Evolutionary conservation across 2,888 invertebrate species (phyloP), one percentile per base, ranked within the genome.

Genomic region (Cryptophagus acutangulus): DNA sequence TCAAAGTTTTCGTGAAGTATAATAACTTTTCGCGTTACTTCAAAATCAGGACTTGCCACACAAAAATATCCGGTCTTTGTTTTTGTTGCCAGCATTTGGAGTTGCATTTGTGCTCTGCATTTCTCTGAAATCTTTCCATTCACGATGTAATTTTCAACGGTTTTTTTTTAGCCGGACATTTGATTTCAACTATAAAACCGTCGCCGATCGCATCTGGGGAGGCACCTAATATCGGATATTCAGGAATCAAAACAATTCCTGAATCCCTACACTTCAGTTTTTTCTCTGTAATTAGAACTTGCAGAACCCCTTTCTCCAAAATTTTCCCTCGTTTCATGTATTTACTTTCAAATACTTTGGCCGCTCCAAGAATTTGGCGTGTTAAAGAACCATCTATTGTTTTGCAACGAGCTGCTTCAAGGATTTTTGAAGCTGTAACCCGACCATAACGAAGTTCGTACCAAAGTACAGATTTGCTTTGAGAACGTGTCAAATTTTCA

Each of bases 371-470:
- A n/a, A 34, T 34, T 17, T 18, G 17, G 13, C 18, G n/a, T 9
- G 9, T 17, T 34, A 34, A 10, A 4, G 17, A 17, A 17, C n/a
- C n/a, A n/a, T 3, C 10, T 9, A 13, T 5, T 13, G 17, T 34
- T 34, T 34, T 34, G 17, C 17, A 34, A 13, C 2, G 17, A n/a
- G 9, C 18, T 13, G 34, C 10, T 34, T 34, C 34, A 34, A 17
- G 18, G 10, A 34, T 5, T 17, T 17, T 14, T 10, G 34, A 34
- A n/a, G 34, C 34, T 9, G 34, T 17, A 2, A 34, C 10, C 10
- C n/a, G 17, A 10, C 6, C 34, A 17, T 34, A 34, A 13, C 34
- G 16, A 12, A 34, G 5, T 15, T 33, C 33, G n/a, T n/a, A n/a
- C n/a, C n/a, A n/a, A n/a, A n/a, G n/a, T n/a, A n/a, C n/a, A n/a